phyloP scores from a whole-genome alignment of 2,113 vertebrate genomes.

The Haplochromis vanheusdeni region DNA sequence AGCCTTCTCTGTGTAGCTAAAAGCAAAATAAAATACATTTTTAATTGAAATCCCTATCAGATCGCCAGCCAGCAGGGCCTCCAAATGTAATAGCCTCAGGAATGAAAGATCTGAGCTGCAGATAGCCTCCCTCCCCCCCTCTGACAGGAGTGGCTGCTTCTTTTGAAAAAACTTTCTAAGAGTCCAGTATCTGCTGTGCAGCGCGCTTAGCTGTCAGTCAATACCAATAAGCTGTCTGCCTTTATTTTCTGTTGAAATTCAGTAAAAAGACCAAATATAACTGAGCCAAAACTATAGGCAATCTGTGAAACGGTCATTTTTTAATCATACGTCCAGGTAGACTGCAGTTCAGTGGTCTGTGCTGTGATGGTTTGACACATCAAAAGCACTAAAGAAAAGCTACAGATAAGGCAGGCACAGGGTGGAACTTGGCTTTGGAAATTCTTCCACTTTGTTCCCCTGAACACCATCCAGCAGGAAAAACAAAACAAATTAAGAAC shows the following conservation, averaged over 20 bases:
- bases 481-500: neutral
- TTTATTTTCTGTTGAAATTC: neutral
- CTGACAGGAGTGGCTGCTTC: neutral
- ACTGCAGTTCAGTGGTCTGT: neutral
- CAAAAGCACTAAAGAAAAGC: neutral
- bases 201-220: fast-evolving
- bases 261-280: neutral
- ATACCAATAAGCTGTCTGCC: neutral
- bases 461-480: neutral
- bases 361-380: neutral
- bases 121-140: neutral
- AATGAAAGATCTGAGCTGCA: conserved; percentile 3
- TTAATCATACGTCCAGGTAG: neutral
- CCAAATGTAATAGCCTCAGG: neutral
- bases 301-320: fast-evolving
- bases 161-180: neutral
- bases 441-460: neutral
- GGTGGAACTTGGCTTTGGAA: neutral
- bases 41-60: conserved; percentile 1
- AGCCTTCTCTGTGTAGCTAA: neutral
- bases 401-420: fast-evolving
- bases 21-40: neutral
- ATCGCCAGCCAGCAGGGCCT: neutral
- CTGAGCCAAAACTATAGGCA: neutral
- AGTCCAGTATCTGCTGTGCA: neutral